Evolutionary conservation across 2,888 invertebrate species (phyloP).

Genomic region (Polydesmus complanatus): DNA sequence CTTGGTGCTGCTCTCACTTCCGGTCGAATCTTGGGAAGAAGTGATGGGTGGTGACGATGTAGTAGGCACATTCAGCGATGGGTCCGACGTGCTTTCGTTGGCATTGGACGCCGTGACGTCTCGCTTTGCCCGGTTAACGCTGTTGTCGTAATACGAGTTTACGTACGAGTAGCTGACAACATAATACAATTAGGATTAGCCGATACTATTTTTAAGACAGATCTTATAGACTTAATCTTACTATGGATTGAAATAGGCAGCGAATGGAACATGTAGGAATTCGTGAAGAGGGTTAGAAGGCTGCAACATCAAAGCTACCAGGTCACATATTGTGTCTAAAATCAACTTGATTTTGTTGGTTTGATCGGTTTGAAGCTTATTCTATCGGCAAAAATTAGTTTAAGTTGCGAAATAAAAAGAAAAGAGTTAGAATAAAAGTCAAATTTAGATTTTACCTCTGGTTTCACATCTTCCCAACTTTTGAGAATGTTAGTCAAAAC

Average conservation of each 20-base stretch:
- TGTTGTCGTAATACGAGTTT: too few relatives aligned
- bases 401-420: too few relatives aligned
- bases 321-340: conserved; percentile 1
- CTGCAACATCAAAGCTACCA: conserved; percentile 5
- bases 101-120: too few relatives aligned
- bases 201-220: too few relatives aligned
- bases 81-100: background rate
- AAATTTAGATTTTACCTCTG: too few relatives aligned
- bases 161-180: too few relatives aligned
- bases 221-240: background rate
- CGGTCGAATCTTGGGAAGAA: too few relatives aligned
- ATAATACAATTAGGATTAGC: too few relatives aligned
- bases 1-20: background rate
- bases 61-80: background rate
- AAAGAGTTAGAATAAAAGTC: too few relatives aligned
- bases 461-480: conserved; percentile 6
- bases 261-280: conserved; percentile 8
- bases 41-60: background rate
- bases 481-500: conserved; percentile 5
- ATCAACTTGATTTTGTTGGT: conserved; percentile 6
- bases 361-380: conserved; percentile 3
- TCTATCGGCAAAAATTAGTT: too few relatives aligned
- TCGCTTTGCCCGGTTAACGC: background rate
- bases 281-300: conserved; percentile 5
- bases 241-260: background rate